A percentile compares a stretch with the other conserved stretches of the same genome.
These are phyloP conservation scores for Cygnus buccinator DNA, from an alignment of 2,113 vertebrate species.

Conservation along the genomic window DNA sequence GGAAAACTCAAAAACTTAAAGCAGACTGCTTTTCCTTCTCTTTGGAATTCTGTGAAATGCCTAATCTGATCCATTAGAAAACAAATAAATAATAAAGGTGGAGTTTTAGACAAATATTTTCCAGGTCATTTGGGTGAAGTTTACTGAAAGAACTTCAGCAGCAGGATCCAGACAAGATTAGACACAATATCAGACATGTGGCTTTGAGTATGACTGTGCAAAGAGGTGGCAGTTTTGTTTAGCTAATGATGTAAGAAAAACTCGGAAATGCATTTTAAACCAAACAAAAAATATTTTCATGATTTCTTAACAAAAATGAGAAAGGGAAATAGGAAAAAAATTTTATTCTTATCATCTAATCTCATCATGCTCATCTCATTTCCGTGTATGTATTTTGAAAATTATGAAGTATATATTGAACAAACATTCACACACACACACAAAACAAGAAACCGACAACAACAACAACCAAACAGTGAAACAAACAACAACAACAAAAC, in stretches of 20 bases:
- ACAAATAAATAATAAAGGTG: neutral
- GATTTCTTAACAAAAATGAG: neutral
- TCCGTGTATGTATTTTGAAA: neutral
- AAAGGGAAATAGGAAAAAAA: neutral
- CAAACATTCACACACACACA: neutral
- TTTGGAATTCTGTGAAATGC: neutral
- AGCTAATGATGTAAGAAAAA: neutral
- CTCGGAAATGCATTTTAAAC: neutral
- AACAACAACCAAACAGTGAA: too few species aligned
- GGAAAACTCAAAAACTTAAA: neutral
- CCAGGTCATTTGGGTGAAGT: neutral
- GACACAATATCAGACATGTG: neutral
- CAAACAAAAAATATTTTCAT: neutral
- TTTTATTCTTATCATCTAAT: neutral
- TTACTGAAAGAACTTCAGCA: neutral
- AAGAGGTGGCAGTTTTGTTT: neutral
- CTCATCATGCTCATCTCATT: neutral
- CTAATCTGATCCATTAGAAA: neutral
- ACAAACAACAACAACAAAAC: too few species aligned
- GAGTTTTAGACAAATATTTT: neutral
- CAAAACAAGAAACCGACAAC: too few species aligned
- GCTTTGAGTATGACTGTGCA: neutral
- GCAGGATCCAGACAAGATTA: neutral
- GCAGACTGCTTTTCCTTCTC: neutral
- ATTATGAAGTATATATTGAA: neutral